Evolutionary conservation across 2,797 vertebrate species (phyloP).

Genomic region (Acanthurus lineatus): DNA sequence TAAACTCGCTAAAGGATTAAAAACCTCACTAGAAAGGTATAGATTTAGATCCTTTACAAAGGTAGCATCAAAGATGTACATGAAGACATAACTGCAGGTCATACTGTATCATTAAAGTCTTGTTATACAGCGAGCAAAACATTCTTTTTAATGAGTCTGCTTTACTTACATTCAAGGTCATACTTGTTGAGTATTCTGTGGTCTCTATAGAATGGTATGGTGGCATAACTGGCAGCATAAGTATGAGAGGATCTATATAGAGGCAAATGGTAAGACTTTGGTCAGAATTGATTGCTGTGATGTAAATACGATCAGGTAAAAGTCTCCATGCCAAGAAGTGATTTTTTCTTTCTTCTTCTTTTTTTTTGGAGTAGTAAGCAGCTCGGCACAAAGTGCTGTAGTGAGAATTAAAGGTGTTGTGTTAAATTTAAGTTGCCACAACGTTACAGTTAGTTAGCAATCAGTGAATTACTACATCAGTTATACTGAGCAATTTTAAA

Average conservation of each 20-base stretch:
- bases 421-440: slow-evolving; percentile 61
- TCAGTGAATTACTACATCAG: slow-evolving; percentile 73
- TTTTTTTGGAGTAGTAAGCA: slow-evolving; percentile 28
- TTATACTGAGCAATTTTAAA: slow-evolving; percentile 76
- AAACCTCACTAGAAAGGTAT: slow-evolving; percentile 28
- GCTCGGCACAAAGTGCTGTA: slow-evolving; percentile 20
- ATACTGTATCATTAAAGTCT: slow-evolving; percentile 30
- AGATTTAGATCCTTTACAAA: slow-evolving; percentile 27
- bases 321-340: neutral
- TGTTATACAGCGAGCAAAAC: slow-evolving; percentile 28
- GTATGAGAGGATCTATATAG: slow-evolving; percentile 15
- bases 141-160: neutral
- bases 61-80: slow-evolving; percentile 27
- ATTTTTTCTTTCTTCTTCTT: neutral
- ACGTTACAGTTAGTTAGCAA: slow-evolving; percentile 81
- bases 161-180: slow-evolving; percentile 17
- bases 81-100: slow-evolving; percentile 39
- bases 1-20: slow-evolving; percentile 63
- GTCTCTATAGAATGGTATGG: slow-evolving; percentile 7
- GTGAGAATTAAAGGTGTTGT: slow-evolving; percentile 47
- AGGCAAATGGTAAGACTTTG: slow-evolving; percentile 25
- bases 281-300: slow-evolving; percentile 15
- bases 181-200: slow-evolving; percentile 21
- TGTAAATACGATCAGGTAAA: slow-evolving; percentile 1
- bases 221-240: slow-evolving; percentile 1